phyloP scores from a whole-genome alignment of 2,113 vertebrate species.

The Micronycteris hirsuta region DNA sequence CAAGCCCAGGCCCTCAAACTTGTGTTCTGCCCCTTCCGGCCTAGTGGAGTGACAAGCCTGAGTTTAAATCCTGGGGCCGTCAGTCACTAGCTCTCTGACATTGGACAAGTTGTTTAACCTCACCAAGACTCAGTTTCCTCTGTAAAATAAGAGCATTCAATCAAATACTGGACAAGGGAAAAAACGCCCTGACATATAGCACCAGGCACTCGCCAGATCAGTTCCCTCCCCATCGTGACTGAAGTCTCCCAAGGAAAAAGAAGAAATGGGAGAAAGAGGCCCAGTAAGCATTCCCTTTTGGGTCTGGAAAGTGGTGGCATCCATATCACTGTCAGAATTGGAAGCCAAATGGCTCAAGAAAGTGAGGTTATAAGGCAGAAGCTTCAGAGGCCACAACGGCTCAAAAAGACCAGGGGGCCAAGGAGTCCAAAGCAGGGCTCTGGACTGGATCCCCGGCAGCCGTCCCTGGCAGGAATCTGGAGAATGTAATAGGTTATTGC shows the following conservation, averaged over 20 bases:
- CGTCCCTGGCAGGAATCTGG: conserved; percentile 42
- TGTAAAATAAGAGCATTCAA: background rate
- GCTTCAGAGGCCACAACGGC: background rate
- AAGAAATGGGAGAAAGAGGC: background rate
- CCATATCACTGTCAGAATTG: background rate
- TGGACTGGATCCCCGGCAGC: background rate
- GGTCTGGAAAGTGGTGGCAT: background rate
- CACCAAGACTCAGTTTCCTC: background rate
- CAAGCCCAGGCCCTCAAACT: background rate
- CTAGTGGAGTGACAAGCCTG: background rate
- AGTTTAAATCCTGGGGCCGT: conserved; percentile 8
- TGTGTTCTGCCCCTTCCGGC: background rate
- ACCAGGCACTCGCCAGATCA: background rate
- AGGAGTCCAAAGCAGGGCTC: background rate
- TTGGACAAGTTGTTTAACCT: background rate
- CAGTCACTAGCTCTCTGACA: background rate
- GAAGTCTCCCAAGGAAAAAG: background rate
- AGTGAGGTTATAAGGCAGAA: conserved; percentile 14
- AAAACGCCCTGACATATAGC: background rate
- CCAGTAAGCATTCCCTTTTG: background rate
- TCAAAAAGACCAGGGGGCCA: conserved; percentile 20
- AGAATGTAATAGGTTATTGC: conserved; percentile 61
- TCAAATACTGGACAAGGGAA: background rate
- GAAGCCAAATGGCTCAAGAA: background rate
- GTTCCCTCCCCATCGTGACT: background rate